Evolutionary conservation across 1,140 invertebrate species (phyloP), one percentile per base, ranked within the genome.

Genomic region (Zaprionus ornatus): DNA sequence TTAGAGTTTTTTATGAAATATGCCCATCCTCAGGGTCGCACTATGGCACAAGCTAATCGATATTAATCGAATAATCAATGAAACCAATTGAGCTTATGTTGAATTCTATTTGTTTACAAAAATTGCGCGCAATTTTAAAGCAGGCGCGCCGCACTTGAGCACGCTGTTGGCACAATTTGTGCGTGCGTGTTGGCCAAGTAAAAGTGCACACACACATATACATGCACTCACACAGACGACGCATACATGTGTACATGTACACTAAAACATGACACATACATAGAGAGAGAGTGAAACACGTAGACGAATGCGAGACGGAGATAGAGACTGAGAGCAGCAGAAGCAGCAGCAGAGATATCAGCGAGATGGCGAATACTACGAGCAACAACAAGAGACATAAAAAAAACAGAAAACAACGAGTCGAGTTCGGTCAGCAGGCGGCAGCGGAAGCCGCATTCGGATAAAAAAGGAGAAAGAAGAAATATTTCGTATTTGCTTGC

Each of bases 41-140:
- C 3, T 19, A n/a, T n/a, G 40, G 3, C 40, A 6, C n/a, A 7
- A 45, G 2, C 6, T 2, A n/a, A 50, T 50, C n/a, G 17, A 23
- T 23, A 50, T 13, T 21, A 12, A 50, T 50, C 45, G 45, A 23
- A 13, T 4, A 23, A 19, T 23, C 19, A 9, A 50, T 23, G 6
- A 19, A n/a, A 45, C 52, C 52, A 27, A 55, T 55, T 50, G 5
- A 50, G 45, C 21, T 7, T n/a, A 32, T 23, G 23, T 45, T 32
- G 2, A 5, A 54, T 61, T 48, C 9, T 25, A 7, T 19, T 54
- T 56, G 48, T 66, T 72, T 65, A 57, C 40, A 63, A 63, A 55
- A 71, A 60, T 65, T 76, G 74, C 74, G 74, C 74, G 74, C 74
- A 72, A 76, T 76, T 76, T 76, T 9, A 35, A 76, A 72, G 45